A percentile compares a stretch with the other conserved stretches of the same genome.
Conservation (phyloP, 2,888 invertebrate genomes). For the Dryobota labecula region DNA sequence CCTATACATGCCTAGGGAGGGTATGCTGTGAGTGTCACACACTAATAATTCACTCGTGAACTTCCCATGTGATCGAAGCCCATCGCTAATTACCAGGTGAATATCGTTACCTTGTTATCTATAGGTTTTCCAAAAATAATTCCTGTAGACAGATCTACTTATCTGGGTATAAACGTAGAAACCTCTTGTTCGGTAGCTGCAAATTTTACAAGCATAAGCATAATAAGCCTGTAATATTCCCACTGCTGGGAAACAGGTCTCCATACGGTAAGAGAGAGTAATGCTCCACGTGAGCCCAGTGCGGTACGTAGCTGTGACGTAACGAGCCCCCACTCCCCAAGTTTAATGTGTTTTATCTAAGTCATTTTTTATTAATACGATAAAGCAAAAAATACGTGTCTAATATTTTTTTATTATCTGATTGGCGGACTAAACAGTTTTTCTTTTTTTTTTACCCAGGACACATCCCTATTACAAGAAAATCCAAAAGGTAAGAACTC, state of each 20-base stretch:
- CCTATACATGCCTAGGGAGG: conserved; percentile 7
- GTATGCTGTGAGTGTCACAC: conserved; percentile 11
- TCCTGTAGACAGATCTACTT: neutral
- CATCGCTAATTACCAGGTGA: neutral
- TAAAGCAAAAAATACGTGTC: too few species aligned
- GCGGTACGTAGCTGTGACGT: too few species aligned
- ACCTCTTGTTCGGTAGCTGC: neutral
- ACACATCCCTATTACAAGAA: neutral
- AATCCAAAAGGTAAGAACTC: neutral
- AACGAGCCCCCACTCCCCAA: too few species aligned
- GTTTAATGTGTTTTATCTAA: too few species aligned
- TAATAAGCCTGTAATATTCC: too few species aligned
- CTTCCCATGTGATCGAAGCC: neutral
- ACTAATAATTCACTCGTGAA: conserved; percentile 16
- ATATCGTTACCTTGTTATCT: neutral
- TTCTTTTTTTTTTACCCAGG: too few species aligned
- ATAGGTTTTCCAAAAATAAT: neutral
- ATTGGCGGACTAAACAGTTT: too few species aligned
- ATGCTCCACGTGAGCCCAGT: too few species aligned
- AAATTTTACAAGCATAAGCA: neutral
- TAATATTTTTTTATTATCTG: too few species aligned
- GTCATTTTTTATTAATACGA: too few species aligned
- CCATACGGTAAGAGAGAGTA: too few species aligned
- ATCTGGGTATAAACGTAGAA: neutral
- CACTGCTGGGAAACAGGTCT: too few species aligned